These are phyloP conservation scores for Coelopa pilipes DNA, from an alignment of 2,888 invertebrate genomes.

Conservation along the genomic window DNA sequence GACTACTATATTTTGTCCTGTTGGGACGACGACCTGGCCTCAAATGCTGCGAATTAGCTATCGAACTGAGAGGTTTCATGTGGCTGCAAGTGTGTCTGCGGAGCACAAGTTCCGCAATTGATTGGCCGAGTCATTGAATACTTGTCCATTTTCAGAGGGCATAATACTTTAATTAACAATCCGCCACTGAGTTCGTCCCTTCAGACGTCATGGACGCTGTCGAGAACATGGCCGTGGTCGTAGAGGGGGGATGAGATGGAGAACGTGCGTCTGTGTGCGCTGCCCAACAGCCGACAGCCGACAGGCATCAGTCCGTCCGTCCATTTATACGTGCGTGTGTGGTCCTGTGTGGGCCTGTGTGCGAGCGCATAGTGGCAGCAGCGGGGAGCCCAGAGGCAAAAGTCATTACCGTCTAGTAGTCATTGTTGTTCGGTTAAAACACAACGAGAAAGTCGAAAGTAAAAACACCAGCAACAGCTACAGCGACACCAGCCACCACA, in stretches of 20 bases:
- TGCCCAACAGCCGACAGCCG: not conserved
- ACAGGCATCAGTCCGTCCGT: not conserved
- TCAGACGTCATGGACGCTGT: slow-evolving; percentile 21
- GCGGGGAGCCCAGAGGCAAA: slow-evolving; percentile 17
- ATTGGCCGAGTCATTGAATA: slow-evolving; percentile 58
- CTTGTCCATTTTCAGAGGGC: slow-evolving; percentile 61
- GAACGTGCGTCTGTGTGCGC: not conserved
- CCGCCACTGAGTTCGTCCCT: slow-evolving; percentile 44
- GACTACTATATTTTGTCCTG: too few species aligned
- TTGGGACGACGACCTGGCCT: too few species aligned
- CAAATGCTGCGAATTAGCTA: too few species aligned
- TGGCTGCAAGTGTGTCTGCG: slow-evolving; percentile 61
- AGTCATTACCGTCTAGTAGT: slow-evolving; percentile 36
- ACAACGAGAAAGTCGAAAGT: slow-evolving; percentile 37
- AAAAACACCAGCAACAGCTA: slow-evolving; percentile 37
- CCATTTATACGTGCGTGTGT: not conserved
- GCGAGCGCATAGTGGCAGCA: slow-evolving; percentile 15
- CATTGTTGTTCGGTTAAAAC: slow-evolving; percentile 16
- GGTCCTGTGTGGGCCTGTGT: not conserved
- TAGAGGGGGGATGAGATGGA: not conserved
- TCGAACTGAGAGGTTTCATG: slow-evolving; percentile 56
- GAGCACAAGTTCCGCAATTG: slow-evolving; percentile 60
- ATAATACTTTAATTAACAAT: slow-evolving; percentile 62
- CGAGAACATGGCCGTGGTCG: not conserved
- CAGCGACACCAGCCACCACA: slow-evolving; percentile 38